Percentiles rank a stretch among this genome's conserved stretches.
Evolutionary conservation across 2,888 invertebrate genomes (phyloP).

Genomic region (Drosophila falleni): DNA sequence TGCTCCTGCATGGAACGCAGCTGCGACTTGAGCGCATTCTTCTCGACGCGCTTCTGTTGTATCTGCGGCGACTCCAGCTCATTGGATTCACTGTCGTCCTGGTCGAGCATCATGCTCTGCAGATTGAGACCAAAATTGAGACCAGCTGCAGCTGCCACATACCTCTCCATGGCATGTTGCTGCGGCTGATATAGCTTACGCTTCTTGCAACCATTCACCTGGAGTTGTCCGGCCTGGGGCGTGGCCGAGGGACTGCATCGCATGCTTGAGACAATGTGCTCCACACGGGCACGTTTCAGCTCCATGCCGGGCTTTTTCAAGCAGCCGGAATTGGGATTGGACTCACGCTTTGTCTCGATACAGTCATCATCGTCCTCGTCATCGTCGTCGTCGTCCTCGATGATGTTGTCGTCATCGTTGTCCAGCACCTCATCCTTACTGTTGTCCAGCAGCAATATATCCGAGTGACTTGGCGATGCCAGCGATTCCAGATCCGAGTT

Average conservation of each 20-base stretch:
- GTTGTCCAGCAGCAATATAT: constrained; percentile 86
- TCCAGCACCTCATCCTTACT: constrained; percentile 89
- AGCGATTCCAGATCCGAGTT: constrained; percentile 86
- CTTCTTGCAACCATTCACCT: constrained; percentile 95
- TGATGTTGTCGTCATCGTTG: constrained; percentile 87
- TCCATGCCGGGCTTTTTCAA: constrained; percentile 89
- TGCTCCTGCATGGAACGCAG: constrained; percentile 95
- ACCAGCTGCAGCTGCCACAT: constrained; percentile 87
- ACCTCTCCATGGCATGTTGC: constrained; percentile 92
- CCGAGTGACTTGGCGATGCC: constrained; percentile 87
- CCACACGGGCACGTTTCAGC: constrained; percentile 96
- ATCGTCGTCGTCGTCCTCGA: constrained; percentile 86
- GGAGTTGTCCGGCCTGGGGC: constrained; percentile 87
- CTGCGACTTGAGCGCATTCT: constrained; percentile 94
- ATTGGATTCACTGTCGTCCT: constrained; percentile 91
- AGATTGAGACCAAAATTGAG: constrained; percentile 87
- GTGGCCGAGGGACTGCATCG: constrained; percentile 93
- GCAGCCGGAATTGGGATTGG: constrained; percentile 84
- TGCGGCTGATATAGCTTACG: constrained; percentile 98
- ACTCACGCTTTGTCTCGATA: constrained; percentile 85
- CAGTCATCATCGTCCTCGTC: constrained; percentile 87
- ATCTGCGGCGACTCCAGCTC: constrained; percentile 91
- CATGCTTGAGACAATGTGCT: constrained; percentile 98
- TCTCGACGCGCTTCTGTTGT: constrained; percentile 93
- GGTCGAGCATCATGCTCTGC: constrained; percentile 88